These are phyloP conservation scores for Hippocampus kuda DNA, from an alignment of 2,797 vertebrate genomes.

Conservation along the genomic window DNA sequence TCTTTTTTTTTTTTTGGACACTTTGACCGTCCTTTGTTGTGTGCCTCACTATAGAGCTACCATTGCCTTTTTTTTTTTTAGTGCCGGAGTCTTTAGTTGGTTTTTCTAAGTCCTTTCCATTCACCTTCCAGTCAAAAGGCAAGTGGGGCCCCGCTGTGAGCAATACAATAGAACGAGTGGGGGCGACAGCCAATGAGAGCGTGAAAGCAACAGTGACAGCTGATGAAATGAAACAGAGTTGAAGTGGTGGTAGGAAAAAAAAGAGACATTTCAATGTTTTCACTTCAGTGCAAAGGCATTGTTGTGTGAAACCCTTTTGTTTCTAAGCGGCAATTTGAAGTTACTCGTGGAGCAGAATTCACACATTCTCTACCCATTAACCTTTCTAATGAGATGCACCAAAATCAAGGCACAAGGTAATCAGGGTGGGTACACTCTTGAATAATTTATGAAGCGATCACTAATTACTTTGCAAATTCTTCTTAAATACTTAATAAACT, in stretches of 20 bases:
- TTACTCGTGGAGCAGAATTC: background rate
- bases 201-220: slow-evolving; percentile 1
- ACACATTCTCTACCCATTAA: background rate
- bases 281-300: background rate
- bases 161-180: slow-evolving; percentile 38
- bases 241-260: slow-evolving; percentile 7
- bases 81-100: slow-evolving; percentile 48
- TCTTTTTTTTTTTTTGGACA: slow-evolving; percentile 32
- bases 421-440: background rate
- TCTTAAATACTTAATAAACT: background rate
- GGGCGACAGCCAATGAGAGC: slow-evolving; percentile 12
- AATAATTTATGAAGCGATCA: background rate
- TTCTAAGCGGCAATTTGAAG: background rate
- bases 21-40: slow-evolving; percentile 43
- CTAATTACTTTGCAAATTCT: background rate
- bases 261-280: slow-evolving; percentile 1
- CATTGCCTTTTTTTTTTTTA: slow-evolving; percentile 43
- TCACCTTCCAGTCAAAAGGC: slow-evolving; percentile 68
- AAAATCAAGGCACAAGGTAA: background rate
- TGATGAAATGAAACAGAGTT: slow-evolving; percentile 7
- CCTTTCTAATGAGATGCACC: background rate
- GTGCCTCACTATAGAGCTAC: slow-evolving; percentile 33
- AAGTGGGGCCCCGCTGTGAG: slow-evolving; percentile 42
- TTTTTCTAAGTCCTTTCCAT: slow-evolving; percentile 64
- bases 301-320: background rate